phyloP scores from a whole-genome alignment of 2,888 invertebrate species.

The Rotaria sp. region DNA sequence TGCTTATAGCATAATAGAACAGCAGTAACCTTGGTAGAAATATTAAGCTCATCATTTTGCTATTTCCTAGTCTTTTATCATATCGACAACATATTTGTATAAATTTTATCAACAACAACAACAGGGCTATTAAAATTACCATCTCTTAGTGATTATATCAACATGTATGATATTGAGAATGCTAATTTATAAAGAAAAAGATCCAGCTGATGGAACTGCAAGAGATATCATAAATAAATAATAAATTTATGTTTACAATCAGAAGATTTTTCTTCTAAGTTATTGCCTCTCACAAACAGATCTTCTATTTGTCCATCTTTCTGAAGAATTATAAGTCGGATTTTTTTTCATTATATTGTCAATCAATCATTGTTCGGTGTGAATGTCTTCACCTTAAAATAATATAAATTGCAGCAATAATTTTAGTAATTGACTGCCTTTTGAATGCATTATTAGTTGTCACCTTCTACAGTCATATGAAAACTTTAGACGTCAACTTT shows the following conservation, averaged over 20 bases:
- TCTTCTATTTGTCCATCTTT: neutral
- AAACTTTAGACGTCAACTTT: neutral
- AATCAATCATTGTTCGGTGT: neutral
- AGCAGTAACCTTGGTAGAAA: neutral
- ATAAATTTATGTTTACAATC: neutral
- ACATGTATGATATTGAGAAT: neutral
- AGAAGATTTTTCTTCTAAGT: neutral
- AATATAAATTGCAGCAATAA: neutral
- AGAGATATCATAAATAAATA: neutral
- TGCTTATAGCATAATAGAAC: neutral
- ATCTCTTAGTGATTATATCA: neutral
- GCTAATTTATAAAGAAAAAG: neutral
- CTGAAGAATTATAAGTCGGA: neutral
- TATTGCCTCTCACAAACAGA: neutral
- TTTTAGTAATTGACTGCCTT: neutral
- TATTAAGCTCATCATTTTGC: neutral
- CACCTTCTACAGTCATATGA: neutral
- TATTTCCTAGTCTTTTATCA: neutral
- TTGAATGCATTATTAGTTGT: neutral
- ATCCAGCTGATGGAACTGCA: neutral
- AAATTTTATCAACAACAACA: neutral
- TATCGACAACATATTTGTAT: neutral
- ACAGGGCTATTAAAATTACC: neutral
- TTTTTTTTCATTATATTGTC: neutral
- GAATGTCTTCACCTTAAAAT: neutral